Percentiles rank a stretch among this genome's conserved stretches.
These are phyloP conservation scores for Drosophila novamexicana DNA, from an alignment of 1,140 invertebrate genomes.

Conservation along the genomic window DNA sequence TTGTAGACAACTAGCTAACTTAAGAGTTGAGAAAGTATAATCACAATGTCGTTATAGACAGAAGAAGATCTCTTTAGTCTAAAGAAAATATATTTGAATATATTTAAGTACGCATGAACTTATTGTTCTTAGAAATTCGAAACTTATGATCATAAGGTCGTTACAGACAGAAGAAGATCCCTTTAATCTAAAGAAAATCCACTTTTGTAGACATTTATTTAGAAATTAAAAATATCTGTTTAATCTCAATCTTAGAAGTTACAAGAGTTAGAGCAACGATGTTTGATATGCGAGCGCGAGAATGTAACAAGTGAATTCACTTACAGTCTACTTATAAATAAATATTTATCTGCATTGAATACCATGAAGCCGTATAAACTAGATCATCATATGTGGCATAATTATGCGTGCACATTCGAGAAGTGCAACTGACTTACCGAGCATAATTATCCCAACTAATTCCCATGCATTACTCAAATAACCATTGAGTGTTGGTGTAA, in stretches of 20 bases:
- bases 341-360: neutral
- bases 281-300: neutral
- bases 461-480: conserved; percentile 3
- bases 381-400: neutral
- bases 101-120: too few species aligned
- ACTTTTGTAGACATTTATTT: too few species aligned
- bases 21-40: too few species aligned
- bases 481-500: conserved; percentile 51
- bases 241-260: neutral
- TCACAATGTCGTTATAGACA: too few species aligned
- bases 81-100: too few species aligned
- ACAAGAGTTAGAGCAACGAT: neutral
- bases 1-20: too few species aligned
- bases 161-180: too few species aligned
- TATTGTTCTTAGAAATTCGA: too few species aligned
- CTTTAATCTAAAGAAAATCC: too few species aligned
- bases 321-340: neutral
- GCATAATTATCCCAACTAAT: conserved; percentile 13
- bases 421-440: conserved; percentile 39
- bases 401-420: neutral
- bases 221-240: too few species aligned
- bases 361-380: neutral
- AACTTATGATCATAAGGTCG: neutral
- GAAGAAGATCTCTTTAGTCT: too few species aligned
- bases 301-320: neutral